Base-by-base conservation (phyloP, 2,888 invertebrate species). In the Phalera bucephala region DNA sequence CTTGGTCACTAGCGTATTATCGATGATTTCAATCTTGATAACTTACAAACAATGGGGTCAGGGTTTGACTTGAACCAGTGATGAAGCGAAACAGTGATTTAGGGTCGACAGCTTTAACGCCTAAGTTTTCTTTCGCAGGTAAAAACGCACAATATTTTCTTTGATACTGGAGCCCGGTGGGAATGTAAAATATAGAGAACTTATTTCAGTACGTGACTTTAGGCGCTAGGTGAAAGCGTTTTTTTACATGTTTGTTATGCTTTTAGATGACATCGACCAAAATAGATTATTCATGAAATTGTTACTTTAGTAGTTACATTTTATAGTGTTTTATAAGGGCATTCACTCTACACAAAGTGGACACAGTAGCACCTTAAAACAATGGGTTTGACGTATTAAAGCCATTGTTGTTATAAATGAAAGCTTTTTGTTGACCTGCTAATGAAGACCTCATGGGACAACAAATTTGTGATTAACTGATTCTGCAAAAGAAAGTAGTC, bases 21-120 rank as follows among this genome's bases (percentile, higher is more conserved):
- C 84, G 87, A 75, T 80, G 85, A 77, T 84, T 82, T 64, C 58
- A 64, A 86, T 87, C 87, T 79, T 82, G 85, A 88, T 86, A 84
- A 79, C 67, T 59, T 47, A 62, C 54, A 53, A 64, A 71, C 71
- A 77, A 76, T 64, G 71, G 71, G 86, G 87, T 87, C 88, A 87
- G 77, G 85, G 86, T 72, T 79, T 61, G 60, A 72, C 73, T 71
- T 68, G 60, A 69, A 68, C 68, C 69, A 60, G 63, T 68, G 58
- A 62, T 56, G 53, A 57, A 64, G 54, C 50, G 45, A 54, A 59
- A 52, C 48, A 38, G 32, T 56, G 52, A 58, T 58, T 55, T 48
- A 36, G 27, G 40, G 31, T 21, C 33, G 34, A 49, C 42, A 47
- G 40, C 21, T 45, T 41, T 39, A 33, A 45, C 38, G 32, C n/a